Evolutionary conservation across 1,140 invertebrate genomes (phyloP), one percentile per base, ranked within the genome.

Genomic region (Neodiprion fabricii): DNA sequence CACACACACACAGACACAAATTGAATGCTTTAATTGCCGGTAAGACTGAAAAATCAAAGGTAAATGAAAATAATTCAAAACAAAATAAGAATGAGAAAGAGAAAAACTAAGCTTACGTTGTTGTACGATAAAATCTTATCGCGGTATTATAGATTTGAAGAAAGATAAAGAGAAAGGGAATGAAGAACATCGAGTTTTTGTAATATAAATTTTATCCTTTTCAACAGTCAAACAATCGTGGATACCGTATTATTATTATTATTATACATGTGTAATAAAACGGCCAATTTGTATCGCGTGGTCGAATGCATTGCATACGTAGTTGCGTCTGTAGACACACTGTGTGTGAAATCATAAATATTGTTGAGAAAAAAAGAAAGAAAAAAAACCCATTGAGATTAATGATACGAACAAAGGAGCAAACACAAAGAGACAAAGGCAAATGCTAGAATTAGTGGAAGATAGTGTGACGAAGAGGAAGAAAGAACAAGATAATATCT

Each of bases 21-120:
- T 14, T 14, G 11, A 12, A 77, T 78, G 75, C 75, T 79, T 80
- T 76, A 65, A 75, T 77, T 53, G 71, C 71, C 74, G 75, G 77
- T 79, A 80, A 82, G 81, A 82, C 81, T 80, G 81, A 82, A 50
- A 79, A 82, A 82, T 80, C 81, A 82, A 80, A 82, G 72, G 75
- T 61, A 8, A 61, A 14, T 61, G 53, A 61, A 61, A 61, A 61
- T 14, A 61, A 17, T 17, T 61, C 4, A 61, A 61, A 61, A 65
- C 70, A 76, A 73, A 76, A 77, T 72, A 75, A 79, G 76, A 68
- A 78, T 78, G 77, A 47, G 71, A 79, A 80, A 77, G 79, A 71
- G 72, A 72, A 49, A 71, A n/a, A 12, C 1, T 75, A 75, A 70
- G 21, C 48, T 66, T 77, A 75, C 73, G 65, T 7, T 40, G 28